These are phyloP conservation scores for Maniola hyperantus DNA, from an alignment of 2,888 invertebrate genomes.

Conservation along the genomic window DNA sequence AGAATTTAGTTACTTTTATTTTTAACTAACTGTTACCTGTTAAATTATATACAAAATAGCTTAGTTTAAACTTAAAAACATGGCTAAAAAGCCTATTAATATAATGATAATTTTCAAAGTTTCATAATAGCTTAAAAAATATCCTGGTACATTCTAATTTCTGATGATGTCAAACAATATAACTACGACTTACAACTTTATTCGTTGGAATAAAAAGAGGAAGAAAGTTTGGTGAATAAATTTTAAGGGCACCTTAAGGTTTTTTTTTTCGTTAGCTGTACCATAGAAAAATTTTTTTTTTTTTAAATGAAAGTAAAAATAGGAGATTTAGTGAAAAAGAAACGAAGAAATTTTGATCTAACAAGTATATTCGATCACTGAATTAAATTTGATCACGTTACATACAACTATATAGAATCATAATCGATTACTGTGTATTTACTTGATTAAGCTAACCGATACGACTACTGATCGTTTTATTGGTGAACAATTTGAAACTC, in stretches of 20 bases:
- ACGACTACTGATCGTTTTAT: constrained; percentile 27
- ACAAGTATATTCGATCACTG: constrained; percentile 83
- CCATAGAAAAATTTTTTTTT: too few species aligned
- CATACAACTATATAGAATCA: constrained; percentile 64
- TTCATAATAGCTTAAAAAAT: too few species aligned
- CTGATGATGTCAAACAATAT: not conserved
- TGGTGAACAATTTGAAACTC: constrained; percentile 4
- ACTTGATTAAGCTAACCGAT: constrained; percentile 33
- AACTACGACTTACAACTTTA: not conserved
- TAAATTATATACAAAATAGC: too few species aligned
- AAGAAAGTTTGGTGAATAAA: not conserved
- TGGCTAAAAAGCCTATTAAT: too few species aligned
- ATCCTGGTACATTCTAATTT: not conserved
- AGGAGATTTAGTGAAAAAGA: constrained; percentile 17
- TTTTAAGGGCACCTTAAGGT: too few species aligned
- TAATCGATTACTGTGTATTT: constrained; percentile 54
- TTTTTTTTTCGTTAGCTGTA: too few species aligned
- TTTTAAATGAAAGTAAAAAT: not conserved
- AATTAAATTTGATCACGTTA: constrained; percentile 66
- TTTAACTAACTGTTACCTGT: not conserved
- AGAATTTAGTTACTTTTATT: constrained; percentile 9
- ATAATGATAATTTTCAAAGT: too few species aligned
- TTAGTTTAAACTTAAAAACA: not conserved
- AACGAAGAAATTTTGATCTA: constrained; percentile 59
- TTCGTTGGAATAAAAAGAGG: not conserved